Evolutionary conservation across 1,140 invertebrate genomes (phyloP).

Genomic region (Tetramorium parvispinum): DNA sequence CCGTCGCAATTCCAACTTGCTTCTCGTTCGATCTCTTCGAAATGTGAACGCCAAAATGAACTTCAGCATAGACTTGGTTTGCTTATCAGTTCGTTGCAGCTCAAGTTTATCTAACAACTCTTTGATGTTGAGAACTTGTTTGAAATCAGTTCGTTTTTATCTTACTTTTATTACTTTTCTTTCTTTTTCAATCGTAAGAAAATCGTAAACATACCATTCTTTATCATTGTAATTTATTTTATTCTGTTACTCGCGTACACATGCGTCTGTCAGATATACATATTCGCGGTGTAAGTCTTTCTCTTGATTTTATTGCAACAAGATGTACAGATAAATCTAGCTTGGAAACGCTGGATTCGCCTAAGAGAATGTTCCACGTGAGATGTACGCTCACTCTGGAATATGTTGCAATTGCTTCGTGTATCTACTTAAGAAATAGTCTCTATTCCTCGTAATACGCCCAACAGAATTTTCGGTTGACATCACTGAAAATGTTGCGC

Average conservation of each 20-base stretch:
- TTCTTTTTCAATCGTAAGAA: neutral
- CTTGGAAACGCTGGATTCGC: conserved; percentile 18
- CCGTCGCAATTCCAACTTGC: neutral
- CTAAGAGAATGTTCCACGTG: conserved; percentile 30
- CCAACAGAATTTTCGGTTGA: conserved; percentile 31
- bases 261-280: neutral
- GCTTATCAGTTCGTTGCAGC: neutral
- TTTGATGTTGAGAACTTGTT: neutral
- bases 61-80: neutral
- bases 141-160: neutral
- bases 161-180: neutral
- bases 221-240: conserved; percentile 20
- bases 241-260: neutral
- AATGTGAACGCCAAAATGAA: neutral
- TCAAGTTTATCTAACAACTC: neutral
- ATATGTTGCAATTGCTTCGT: conserved; percentile 30
- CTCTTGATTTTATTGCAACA: conserved; percentile 36
- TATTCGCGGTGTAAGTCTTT: conserved; percentile 8
- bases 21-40: neutral
- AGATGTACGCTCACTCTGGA: conserved; percentile 4
- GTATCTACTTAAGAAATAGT: conserved; percentile 39
- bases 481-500: conserved; percentile 1
- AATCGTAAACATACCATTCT: neutral
- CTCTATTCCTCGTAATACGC: neutral
- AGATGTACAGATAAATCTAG: conserved; percentile 43